These are phyloP conservation scores for Uloborus plumipes DNA, from an alignment of 2,888 invertebrate species.

Conservation along the genomic window DNA sequence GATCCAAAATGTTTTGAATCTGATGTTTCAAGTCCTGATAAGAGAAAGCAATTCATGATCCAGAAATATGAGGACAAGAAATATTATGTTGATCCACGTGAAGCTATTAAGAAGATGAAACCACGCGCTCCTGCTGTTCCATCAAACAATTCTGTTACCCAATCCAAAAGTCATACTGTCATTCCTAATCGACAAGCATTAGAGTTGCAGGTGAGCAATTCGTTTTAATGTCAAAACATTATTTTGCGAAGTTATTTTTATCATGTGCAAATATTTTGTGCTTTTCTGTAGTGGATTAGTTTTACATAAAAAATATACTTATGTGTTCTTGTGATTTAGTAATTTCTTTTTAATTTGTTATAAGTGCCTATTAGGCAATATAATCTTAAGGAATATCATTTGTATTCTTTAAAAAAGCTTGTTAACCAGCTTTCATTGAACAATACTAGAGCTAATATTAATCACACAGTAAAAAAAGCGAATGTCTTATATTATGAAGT, in stretches of 20 bases:
- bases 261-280: too few species aligned
- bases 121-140: conserved; percentile 51
- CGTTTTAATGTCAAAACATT: background rate
- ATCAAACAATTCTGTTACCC: conserved; percentile 14
- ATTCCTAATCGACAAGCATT: conserved; percentile 33
- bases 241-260: too few species aligned
- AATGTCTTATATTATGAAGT: too few species aligned
- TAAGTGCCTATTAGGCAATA: background rate
- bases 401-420: background rate
- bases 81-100: conserved; percentile 70
- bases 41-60: conserved; percentile 72
- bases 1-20: conserved; percentile 67
- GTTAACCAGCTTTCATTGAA: too few species aligned
- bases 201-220: conserved; percentile 21
- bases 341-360: background rate
- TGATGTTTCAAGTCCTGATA: conserved; percentile 71
- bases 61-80: conserved; percentile 74
- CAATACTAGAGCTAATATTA: too few species aligned
- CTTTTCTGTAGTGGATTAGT: too few species aligned
- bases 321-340: background rate
- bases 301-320: too few species aligned
- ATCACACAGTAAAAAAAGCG: too few species aligned
- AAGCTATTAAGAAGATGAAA: conserved; percentile 56
- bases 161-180: conserved; percentile 44
- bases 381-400: background rate